Conservation (phyloP, 1,140 invertebrate species). For the Pseudobourletiella spinata region DNA sequence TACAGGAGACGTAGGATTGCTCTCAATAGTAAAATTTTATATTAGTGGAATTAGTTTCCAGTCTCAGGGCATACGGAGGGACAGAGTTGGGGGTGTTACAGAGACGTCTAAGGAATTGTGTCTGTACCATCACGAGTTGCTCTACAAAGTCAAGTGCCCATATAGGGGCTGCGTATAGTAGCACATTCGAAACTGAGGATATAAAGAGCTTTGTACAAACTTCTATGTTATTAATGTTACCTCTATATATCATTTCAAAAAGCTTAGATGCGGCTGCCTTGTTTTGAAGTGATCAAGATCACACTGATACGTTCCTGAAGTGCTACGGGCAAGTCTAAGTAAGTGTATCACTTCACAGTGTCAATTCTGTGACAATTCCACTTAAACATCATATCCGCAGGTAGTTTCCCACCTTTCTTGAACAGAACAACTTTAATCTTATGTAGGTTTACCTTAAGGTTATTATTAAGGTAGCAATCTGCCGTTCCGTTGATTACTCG, state of each 20-base stretch:
- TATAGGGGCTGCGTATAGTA: not conserved
- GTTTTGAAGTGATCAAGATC: not conserved
- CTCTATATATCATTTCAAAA: not conserved
- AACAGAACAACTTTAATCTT: slow-evolving; percentile 4
- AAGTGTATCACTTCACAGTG: not conserved
- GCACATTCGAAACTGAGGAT: not conserved
- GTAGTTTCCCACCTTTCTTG: not conserved
- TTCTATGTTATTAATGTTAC: not conserved
- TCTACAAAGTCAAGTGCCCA: not conserved
- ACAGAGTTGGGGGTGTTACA: not conserved
- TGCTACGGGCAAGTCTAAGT: not conserved
- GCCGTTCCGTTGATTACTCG: not conserved
- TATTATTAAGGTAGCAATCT: not conserved
- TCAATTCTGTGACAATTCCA: not conserved
- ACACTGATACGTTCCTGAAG: not conserved
- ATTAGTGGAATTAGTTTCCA: not conserved
- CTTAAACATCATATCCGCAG: not conserved
- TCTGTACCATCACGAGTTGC: slow-evolving; percentile 4
- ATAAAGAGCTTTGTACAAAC: not conserved
- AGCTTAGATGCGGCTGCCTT: not conserved
- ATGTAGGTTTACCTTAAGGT: not conserved
- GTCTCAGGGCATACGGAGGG: not conserved
- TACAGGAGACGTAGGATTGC: too few species aligned
- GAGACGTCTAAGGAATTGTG: not conserved
- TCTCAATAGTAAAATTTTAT: too few species aligned